Evolutionary conservation across 2,888 invertebrate genomes (phyloP), one percentile per base, ranked within the genome.

Genomic region (Agrochola circellaris): DNA sequence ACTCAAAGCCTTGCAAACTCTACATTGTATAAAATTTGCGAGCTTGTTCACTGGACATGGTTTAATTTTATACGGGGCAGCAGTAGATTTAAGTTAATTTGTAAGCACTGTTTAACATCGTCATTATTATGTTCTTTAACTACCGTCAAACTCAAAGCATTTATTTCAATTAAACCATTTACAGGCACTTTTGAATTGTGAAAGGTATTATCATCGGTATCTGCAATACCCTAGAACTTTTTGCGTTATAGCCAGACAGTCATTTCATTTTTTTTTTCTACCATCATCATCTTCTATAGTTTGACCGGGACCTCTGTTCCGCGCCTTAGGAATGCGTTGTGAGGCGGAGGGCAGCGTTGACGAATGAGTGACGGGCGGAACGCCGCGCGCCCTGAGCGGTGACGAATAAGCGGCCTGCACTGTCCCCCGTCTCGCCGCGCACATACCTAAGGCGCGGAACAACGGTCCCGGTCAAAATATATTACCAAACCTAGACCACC

Each of bases 1-100:
- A 73, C 76, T 73, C 30, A 48, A 79, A 79, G 87, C 42, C 60
- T 73, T 68, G 13, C 45, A 23, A 67, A 73, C 62, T 84, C 34
- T 68, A 42, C 26, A 73, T 60, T 66, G 80, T 75, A 62, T 62
- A 74, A 62, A 73, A 73, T 83, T 61, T 60, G 38, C 60, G n/a
- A 83, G 26, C 30, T 62, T 61, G 34, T 62, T 60, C 54, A 58
- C 67, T 74, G 70, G 51, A 58, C 84, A 77, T 5, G 56, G 15
- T 56, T 64, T 54, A 45, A 34, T 58, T 66, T 51, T 38, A 56
- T 45, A 54, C 11, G 11, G 65, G 23, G 1, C 65, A 34, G 1
- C 65, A 34, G n/a, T 42, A 42, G 23, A 51, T 74, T 51, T 42
- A 13, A 72, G 30, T 73, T 61, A 34, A 74, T 74, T 42, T 82